phyloP scores from a whole-genome alignment of 2,113 vertebrate species.

The Oostethus manadensis region DNA sequence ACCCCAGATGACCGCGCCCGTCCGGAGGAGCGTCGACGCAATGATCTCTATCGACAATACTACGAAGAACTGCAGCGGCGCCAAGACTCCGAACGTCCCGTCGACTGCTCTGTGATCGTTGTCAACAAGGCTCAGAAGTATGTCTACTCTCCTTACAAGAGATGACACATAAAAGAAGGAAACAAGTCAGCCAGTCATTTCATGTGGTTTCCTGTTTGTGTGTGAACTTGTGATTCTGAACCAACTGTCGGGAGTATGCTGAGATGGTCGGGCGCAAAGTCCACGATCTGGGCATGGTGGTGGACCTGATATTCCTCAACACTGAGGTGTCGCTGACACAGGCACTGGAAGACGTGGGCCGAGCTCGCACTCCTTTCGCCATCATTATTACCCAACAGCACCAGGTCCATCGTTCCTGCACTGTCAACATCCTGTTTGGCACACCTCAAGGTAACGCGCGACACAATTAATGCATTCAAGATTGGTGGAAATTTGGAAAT shows the following conservation, averaged over 20 bases:
- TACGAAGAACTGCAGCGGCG: conserved; percentile 95
- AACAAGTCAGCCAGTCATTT: conserved; percentile 28
- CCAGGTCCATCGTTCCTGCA: conserved; percentile 95
- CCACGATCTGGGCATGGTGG: conserved; percentile 93
- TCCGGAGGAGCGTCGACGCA: conserved; percentile 85
- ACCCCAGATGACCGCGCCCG: conserved; percentile 75
- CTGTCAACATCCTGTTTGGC: conserved; percentile 96
- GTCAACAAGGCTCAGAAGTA: conserved; percentile 98
- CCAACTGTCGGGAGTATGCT: conserved; percentile 84
- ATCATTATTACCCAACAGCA: conserved; percentile 98
- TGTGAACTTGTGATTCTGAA: conserved; percentile 26
- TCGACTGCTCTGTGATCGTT: conserved; percentile 96
- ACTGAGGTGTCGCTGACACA: conserved; percentile 94
- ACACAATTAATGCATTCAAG: neutral
- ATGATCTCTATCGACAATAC: conserved; percentile 92
- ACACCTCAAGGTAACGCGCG: conserved; percentile 86
- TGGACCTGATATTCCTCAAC: conserved; percentile 98
- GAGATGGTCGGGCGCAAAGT: conserved; percentile 96
- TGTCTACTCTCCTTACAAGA: conserved; percentile 42
- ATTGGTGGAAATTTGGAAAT: too few species aligned
- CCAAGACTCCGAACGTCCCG: conserved; percentile 86
- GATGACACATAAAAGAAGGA: neutral
- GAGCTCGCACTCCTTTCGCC: conserved; percentile 91
- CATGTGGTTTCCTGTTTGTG: conserved; percentile 15
- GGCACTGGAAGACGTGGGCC: conserved; percentile 93